Percentiles rank a stretch among this genome's conserved stretches.
Evolutionary conservation across 2,113 vertebrate genomes (phyloP).

Genomic region (Microtus pennsylvanicus): DNA sequence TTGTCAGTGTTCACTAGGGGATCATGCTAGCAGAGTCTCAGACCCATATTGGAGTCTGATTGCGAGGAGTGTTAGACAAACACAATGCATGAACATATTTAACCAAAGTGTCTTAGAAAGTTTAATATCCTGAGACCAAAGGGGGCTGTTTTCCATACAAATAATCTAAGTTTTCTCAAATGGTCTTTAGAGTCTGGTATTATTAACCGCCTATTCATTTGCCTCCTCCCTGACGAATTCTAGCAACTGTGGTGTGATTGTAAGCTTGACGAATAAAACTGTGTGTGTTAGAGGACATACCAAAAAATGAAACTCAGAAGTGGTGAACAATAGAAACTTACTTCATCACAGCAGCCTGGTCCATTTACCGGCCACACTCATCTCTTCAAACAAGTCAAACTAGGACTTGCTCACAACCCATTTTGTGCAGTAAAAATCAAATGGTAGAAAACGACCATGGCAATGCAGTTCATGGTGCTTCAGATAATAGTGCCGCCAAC

Average conservation of each 20-base stretch:
- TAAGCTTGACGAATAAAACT: slow-evolving; percentile 50
- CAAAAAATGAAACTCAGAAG: slow-evolving; percentile 28
- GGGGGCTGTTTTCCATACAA: background rate
- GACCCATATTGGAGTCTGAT: background rate
- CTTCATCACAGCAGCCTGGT: slow-evolving; percentile 25
- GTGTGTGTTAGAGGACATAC: background rate
- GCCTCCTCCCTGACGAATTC: slow-evolving; percentile 23
- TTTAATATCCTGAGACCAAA: slow-evolving; percentile 6
- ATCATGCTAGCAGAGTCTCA: background rate
- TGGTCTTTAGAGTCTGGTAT: background rate
- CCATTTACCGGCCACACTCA: background rate
- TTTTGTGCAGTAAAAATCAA: background rate
- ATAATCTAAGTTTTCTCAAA: slow-evolving; percentile 49
- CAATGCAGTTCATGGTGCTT: background rate
- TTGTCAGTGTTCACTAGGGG: background rate
- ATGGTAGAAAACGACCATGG: background rate
- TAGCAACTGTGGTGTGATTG: slow-evolving; percentile 10
- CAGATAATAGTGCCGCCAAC: slow-evolving; percentile 7
- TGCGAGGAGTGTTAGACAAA: background rate
- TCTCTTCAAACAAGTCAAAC: slow-evolving; percentile 24
- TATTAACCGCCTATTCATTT: background rate
- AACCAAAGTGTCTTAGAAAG: background rate
- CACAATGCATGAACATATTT: background rate
- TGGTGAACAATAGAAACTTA: slow-evolving; percentile 24
- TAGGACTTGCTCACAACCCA: background rate